Evolutionary conservation across 2,888 invertebrate genomes (phyloP), one percentile per base, ranked within the genome.

Genomic region (Himalopsyche tibetana): DNA sequence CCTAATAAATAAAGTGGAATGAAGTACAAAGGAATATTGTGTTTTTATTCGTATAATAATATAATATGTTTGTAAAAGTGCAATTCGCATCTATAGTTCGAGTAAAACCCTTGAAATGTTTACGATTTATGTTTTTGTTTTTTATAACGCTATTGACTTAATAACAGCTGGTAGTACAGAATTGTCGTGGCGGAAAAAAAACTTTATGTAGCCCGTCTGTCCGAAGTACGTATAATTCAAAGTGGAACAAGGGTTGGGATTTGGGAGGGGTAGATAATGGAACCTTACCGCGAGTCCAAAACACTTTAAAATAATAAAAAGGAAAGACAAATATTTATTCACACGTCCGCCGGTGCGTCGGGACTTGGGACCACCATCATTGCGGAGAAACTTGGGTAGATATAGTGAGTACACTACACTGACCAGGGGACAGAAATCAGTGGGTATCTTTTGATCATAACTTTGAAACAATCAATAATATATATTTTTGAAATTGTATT

Each of bases 251-350:
- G 74, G 74, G 74, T 38, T 74, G 74, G 36, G 4, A 12, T 74
- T 38, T 11, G 36, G 74, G 74, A 38, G 15, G 74, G 74, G 38
- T 19, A 11, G 15, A 74, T 74, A 28, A 74, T 36, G 74, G 36
- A 28, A 36, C 69, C 28, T 28, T 28, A 28, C 69, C n/a, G 69
- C 69, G 69, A 74, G 28, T 74, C 36, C 19, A 74, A 74, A 74
- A 36, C 74, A 74, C 74, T 74, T 74, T 36, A 74, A 74, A 74
- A 74, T 74, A 74, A 36, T 74, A 74, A 74, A 74, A 74, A 74
- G 74, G 74, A 74, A 74, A 74, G 36, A 74, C 74, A 74, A 74
- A 74, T 74, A 74, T 74, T 36, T 36, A 74, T 74, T 15, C 74
- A 74, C 74, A 74, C 36, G 74, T 74, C 74, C 36, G 74, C 36